Conservation (phyloP, 1,140 invertebrate species). For the Drosophila navojoa region DNA sequence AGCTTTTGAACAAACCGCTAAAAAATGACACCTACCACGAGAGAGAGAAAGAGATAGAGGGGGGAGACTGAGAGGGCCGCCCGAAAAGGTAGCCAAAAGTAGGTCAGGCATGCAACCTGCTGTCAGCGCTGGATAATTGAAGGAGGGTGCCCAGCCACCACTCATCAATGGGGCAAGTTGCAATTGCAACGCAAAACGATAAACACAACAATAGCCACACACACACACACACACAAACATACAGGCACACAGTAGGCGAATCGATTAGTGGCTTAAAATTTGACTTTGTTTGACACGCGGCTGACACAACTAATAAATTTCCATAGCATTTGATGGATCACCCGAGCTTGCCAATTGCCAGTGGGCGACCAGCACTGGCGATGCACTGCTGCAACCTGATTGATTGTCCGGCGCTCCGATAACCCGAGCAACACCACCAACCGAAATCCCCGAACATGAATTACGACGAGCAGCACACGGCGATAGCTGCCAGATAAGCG, state of each 20-base stretch:
- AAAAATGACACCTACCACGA: slow-evolving; percentile 67
- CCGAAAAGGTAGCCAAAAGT: slow-evolving; percentile 55
- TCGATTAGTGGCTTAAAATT: slow-evolving; percentile 68
- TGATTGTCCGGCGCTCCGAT: slow-evolving; percentile 62
- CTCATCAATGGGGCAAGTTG: slow-evolving; percentile 35
- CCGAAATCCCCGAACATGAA: slow-evolving; percentile 46
- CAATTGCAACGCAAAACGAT: slow-evolving; percentile 30
- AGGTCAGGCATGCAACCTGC: slow-evolving; percentile 79
- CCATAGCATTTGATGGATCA: slow-evolving; percentile 41
- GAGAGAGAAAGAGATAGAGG: background rate
- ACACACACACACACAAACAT: background rate
- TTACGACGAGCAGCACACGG: slow-evolving; percentile 47
- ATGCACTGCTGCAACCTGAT: slow-evolving; percentile 43
- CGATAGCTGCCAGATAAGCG: slow-evolving; percentile 70
- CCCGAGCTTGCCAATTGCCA: background rate
- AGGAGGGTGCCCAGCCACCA: slow-evolving; percentile 35
- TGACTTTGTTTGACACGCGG: slow-evolving; percentile 74
- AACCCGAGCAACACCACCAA: slow-evolving; percentile 28
- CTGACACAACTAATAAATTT: slow-evolving; percentile 81
- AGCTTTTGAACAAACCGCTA: slow-evolving; percentile 76
- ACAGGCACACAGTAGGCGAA: slow-evolving; percentile 1
- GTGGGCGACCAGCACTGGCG: background rate
- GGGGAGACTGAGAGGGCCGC: background rate
- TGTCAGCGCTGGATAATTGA: slow-evolving; percentile 74
- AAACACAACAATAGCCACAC: slow-evolving; percentile 20